These are phyloP conservation scores for Drosophila incognita DNA, from an alignment of 2,888 invertebrate genomes.

Conservation along the genomic window DNA sequence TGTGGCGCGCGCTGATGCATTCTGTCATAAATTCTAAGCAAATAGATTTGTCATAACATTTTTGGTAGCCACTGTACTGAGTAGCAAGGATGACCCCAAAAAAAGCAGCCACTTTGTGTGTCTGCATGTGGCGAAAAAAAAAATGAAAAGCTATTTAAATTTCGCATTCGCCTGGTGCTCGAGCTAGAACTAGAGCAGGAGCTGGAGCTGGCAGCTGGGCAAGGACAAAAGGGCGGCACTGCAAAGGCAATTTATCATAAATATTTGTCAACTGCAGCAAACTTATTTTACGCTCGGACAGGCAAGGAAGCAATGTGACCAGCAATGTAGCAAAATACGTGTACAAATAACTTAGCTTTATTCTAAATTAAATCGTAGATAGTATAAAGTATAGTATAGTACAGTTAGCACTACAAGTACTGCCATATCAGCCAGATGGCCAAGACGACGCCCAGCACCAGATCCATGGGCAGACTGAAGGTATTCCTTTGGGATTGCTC, in stretches of 20 bases:
- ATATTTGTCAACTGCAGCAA: conserved; percentile 80
- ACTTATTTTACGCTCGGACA: conserved; percentile 77
- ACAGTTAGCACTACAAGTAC: conserved; percentile 67
- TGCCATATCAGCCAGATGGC: conserved; percentile 83
- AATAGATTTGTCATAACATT: conserved; percentile 72
- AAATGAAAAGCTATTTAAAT: conserved; percentile 75
- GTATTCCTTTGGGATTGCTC: conserved; percentile 72
- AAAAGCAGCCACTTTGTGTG: conserved; percentile 13
- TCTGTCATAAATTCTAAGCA: conserved; percentile 68
- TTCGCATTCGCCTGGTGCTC: conserved; percentile 55
- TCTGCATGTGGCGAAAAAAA: conserved; percentile 31
- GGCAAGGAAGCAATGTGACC: conserved; percentile 41
- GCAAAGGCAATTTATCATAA: conserved; percentile 81
- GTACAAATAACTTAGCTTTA: conserved; percentile 51
- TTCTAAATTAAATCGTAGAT: conserved; percentile 42
- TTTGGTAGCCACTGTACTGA: conserved; percentile 50
- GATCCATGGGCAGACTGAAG: conserved; percentile 82
- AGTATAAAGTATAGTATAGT: not conserved
- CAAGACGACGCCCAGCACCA: conserved; percentile 73
- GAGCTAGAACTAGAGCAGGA: conserved; percentile 13
- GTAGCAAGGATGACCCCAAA: conserved; percentile 24
- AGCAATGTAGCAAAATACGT: conserved; percentile 13
- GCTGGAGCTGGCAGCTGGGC: conserved; percentile 1
- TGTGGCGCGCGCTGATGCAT: conserved; percentile 40
- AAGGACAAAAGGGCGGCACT: conserved; percentile 48